Percentiles rank a stretch among this genome's conserved stretches.
Evolutionary conservation across 2,113 vertebrate genomes (phyloP).

Genomic region (Sphyrna mokarran): DNA sequence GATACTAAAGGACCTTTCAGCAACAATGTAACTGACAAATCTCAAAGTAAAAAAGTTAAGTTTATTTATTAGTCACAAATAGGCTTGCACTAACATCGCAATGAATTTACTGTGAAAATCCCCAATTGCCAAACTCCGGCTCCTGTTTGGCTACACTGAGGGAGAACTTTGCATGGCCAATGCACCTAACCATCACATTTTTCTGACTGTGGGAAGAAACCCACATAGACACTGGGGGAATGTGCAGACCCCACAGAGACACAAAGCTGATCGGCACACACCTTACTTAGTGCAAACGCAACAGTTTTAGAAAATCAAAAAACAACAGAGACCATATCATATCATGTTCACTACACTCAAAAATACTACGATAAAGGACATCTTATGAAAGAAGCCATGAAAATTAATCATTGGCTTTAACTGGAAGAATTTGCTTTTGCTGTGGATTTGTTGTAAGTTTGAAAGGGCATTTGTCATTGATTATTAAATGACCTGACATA

Average conservation of each 20-base stretch:
- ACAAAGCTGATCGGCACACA: not conserved
- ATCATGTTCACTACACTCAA: not conserved
- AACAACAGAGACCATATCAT: no score
- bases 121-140: no score
- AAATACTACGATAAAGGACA: not conserved
- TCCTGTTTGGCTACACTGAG: no score
- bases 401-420: not conserved
- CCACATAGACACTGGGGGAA: no score
- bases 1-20: not conserved
- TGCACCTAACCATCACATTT: no score
- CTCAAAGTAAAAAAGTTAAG: not conserved
- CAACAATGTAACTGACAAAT: conserved; percentile 17
- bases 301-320: not conserved
- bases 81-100: no score
- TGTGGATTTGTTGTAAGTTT: not conserved
- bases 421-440: not conserved
- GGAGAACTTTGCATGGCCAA: no score
- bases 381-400: not conserved
- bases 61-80: no score
- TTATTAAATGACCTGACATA: not conserved
- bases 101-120: no score
- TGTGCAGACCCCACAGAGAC: no score
- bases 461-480: not conserved
- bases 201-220: no score
- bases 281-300: not conserved